Percentiles rank a stretch among this genome's conserved stretches.
Conservation (phyloP, 1,140 invertebrate species). For the Laupala kohalensis region DNA sequence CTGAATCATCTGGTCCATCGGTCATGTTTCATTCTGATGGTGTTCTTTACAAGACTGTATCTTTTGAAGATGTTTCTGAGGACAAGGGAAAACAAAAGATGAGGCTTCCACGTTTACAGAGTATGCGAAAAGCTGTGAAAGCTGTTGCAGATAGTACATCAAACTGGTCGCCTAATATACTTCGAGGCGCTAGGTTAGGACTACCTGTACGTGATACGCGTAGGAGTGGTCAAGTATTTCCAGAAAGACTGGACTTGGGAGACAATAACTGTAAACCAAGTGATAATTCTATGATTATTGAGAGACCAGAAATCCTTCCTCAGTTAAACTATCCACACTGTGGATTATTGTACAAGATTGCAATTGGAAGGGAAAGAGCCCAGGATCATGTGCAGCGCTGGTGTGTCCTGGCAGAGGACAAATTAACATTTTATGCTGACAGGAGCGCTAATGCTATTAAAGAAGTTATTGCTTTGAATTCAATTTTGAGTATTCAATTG, state of each 20-base stretch:
- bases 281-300: neutral
- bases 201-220: neutral
- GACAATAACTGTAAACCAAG: neutral
- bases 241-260: neutral
- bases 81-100: neutral
- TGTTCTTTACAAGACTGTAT: neutral
- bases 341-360: slow-evolving; percentile 28
- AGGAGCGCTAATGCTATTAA: slow-evolving; percentile 37
- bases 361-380: slow-evolving; percentile 34
- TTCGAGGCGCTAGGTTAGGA: neutral
- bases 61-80: neutral
- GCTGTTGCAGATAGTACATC: neutral
- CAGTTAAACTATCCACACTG: slow-evolving; percentile 22
- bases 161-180: neutral
- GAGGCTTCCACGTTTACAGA: neutral
- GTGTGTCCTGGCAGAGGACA: slow-evolving; percentile 35
- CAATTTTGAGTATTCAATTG: slow-evolving; percentile 44
- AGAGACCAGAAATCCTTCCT: neutral
- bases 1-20: no score
- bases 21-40: no score
- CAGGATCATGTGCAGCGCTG: slow-evolving; percentile 37
- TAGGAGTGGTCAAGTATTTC: neutral
- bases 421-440: slow-evolving; percentile 37
- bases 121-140: neutral
- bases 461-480: slow-evolving; percentile 40